A percentile compares a stretch with the other conserved stretches of the same genome.
Evolutionary conservation across 2,888 invertebrate species (phyloP).

Genomic region (Silvanus unidentatus): DNA sequence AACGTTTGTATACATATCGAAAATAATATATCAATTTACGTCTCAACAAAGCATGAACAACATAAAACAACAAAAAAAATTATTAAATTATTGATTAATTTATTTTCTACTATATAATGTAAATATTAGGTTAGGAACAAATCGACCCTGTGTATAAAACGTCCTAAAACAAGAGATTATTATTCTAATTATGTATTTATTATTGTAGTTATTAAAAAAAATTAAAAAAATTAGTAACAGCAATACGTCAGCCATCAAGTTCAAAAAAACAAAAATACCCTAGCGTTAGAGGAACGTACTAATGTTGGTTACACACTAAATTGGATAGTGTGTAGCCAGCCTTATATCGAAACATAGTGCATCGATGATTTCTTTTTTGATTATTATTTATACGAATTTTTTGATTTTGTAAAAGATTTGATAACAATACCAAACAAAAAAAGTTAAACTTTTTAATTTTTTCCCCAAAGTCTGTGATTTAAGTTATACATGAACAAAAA

Average conservation of each 20-base stretch:
- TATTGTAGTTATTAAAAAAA: constrained; percentile 18
- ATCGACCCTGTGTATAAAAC: constrained; percentile 5
- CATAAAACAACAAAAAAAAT: no score
- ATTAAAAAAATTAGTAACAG: constrained; percentile 34
- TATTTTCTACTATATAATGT: constrained; percentile 1
- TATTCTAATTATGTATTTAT: constrained; percentile 26
- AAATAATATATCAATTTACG: no score
- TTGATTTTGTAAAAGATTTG: constrained; percentile 14
- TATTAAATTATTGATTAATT: constrained; percentile 55
- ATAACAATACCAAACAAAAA: constrained; percentile 11
- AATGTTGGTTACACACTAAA: no score
- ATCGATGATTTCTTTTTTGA: no score
- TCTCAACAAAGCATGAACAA: no score
- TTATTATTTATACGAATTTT: constrained; percentile 8
- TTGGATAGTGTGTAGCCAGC: no score
- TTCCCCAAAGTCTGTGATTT: constrained; percentile 7
- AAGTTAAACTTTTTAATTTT: no score
- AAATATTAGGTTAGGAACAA: not conserved
- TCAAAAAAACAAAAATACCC: constrained; percentile 33
- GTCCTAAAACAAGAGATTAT: constrained; percentile 1
- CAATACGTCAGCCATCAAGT: constrained; percentile 37
- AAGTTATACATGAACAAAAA: not conserved
- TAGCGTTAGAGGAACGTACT: not conserved
- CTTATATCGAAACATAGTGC: no score
- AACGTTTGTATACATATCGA: no score